Percentiles rank a stretch among this genome's conserved stretches.
phyloP scores from a whole-genome alignment of 2,113 vertebrate species.

The Lonchura striata region DNA sequence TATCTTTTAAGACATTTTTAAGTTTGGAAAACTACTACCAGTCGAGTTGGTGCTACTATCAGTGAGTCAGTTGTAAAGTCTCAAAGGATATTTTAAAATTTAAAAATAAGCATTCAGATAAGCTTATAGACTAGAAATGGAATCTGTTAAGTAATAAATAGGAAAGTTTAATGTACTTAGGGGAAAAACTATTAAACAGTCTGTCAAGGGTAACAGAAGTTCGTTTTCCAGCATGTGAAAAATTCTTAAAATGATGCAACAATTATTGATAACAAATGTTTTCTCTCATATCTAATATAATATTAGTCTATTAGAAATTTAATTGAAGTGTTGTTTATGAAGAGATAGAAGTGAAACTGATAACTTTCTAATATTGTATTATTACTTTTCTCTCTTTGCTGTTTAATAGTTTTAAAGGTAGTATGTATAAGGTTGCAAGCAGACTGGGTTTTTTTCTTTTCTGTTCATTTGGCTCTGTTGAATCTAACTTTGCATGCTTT shows the following conservation, averaged over 20 bases:
- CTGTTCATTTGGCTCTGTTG: conserved; percentile 82
- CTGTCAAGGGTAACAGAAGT: not conserved
- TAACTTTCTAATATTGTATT: not conserved
- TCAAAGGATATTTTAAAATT: not conserved
- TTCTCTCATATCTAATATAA: not conserved
- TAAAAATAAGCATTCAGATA: not conserved
- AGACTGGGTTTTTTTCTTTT: conserved; percentile 74
- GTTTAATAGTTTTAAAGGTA: conserved; percentile 58
- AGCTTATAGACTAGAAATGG: not conserved
- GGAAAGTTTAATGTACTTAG: conserved; percentile 16
- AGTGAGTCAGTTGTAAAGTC: not conserved
- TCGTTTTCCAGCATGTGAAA: not conserved
- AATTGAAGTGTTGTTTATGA: not conserved
- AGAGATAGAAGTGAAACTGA: not conserved
- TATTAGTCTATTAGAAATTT: not conserved
- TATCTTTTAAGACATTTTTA: not conserved
- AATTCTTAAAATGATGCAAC: not conserved
- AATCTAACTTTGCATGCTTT: conserved; percentile 92
- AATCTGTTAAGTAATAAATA: conserved; percentile 27
- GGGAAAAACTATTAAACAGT: conserved; percentile 43
- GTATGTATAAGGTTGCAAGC: conserved; percentile 56
- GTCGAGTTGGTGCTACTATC: not conserved
- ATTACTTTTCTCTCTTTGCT: not conserved
- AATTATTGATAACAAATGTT: not conserved
- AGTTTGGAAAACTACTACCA: not conserved